Percentiles rank a stretch among this genome's conserved stretches.
These are phyloP conservation scores for Heliconius hortense DNA, from an alignment of 2,888 invertebrate species.

Conservation along the genomic window DNA sequence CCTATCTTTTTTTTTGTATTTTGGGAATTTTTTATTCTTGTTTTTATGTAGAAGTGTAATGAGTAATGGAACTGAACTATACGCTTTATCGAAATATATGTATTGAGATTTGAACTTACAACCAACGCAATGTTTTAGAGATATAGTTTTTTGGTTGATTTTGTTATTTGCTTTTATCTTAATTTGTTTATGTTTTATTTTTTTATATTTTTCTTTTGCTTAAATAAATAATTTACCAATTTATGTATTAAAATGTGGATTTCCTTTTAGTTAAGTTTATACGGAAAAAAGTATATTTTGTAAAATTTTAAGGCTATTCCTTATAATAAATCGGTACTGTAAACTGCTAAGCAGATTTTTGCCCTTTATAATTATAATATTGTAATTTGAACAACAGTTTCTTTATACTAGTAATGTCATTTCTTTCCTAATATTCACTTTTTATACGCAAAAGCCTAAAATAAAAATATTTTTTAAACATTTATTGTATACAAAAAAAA, in stretches of 20 bases:
- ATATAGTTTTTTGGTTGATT: not conserved
- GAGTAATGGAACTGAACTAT: not conserved
- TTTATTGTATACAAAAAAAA: constrained; percentile 6
- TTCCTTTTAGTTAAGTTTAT: not conserved
- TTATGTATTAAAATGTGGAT: not conserved
- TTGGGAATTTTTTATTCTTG: not conserved
- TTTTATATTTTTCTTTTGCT: too few relatives aligned
- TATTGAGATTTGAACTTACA: not conserved
- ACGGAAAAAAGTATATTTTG: too few relatives aligned
- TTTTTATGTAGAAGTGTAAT: not conserved
- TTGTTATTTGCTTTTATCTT: not conserved
- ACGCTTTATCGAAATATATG: not conserved
- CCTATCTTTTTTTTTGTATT: not conserved
- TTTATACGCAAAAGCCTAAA: not conserved
- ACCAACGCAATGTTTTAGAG: not conserved
- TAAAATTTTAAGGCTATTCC: too few relatives aligned
- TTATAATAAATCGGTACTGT: too few relatives aligned
- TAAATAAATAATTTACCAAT: too few relatives aligned
- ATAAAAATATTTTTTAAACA: constrained; percentile 6
- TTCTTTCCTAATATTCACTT: not conserved
- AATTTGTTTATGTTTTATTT: not conserved
- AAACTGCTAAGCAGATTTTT: too few relatives aligned
- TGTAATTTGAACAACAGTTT: too few relatives aligned
- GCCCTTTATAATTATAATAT: too few relatives aligned
- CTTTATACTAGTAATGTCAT: too few relatives aligned